Evolutionary conservation across 2,797 vertebrate genomes (phyloP).

Genomic region (Coccyzus lansbergi): DNA sequence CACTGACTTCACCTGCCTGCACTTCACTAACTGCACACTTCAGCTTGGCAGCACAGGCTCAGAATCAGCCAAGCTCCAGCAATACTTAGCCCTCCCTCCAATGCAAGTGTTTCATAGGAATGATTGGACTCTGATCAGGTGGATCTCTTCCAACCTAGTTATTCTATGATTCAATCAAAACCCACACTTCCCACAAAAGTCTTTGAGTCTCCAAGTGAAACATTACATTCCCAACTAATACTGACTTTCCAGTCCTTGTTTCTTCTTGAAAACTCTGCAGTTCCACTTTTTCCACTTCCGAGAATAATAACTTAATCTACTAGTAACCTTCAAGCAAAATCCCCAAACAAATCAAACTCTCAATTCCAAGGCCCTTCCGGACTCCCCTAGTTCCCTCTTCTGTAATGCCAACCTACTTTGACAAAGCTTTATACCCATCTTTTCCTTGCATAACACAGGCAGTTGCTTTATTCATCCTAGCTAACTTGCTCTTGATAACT

Average conservation of each 20-base stretch:
- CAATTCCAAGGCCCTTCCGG: background rate
- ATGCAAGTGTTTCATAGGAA: no score
- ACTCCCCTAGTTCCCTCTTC: background rate
- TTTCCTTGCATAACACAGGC: background rate
- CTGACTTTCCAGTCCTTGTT: background rate
- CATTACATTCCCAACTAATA: background rate
- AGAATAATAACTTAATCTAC: background rate
- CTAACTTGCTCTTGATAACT: background rate
- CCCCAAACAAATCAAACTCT: background rate
- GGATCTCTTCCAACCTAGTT: no score
- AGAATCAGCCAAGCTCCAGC: background rate
- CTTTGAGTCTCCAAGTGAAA: background rate
- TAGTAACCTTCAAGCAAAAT: background rate
- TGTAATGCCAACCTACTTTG: background rate
- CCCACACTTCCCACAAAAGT: background rate
- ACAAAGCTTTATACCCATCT: background rate
- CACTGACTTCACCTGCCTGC: background rate
- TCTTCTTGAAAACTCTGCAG: background rate
- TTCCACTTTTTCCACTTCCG: rapidly evolving
- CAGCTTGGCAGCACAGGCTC: background rate
- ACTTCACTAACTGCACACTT: no score
- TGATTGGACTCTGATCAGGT: no score
- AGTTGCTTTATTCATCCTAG: background rate
- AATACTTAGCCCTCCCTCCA: background rate
- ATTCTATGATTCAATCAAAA: no score